Evolutionary conservation across 2,797 vertebrate genomes (phyloP).

Genomic region (Pipistrellus nathusii): DNA sequence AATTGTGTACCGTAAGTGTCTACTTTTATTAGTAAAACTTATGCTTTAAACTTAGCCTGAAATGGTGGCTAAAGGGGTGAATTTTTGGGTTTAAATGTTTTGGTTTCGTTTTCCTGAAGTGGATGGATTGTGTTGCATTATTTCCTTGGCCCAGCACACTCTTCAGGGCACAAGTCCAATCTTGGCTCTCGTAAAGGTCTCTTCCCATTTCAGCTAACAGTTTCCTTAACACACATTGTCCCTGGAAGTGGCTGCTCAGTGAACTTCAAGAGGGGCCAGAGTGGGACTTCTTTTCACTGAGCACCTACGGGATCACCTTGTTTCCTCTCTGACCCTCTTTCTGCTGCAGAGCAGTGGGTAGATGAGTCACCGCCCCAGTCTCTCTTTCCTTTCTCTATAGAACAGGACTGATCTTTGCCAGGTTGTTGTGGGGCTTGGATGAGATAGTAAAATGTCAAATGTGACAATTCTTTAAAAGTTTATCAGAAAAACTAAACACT

Average conservation of each 20-base stretch:
- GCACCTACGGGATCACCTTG: conserved; percentile 12
- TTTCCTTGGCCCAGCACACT: conserved; percentile 62
- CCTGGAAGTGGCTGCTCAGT: conserved; percentile 71
- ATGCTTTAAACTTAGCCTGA: conserved; percentile 37
- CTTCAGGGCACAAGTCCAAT: conserved; percentile 34
- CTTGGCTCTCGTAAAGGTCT: conserved; percentile 65
- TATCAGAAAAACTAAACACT: conserved; percentile 48
- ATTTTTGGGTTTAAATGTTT: conserved; percentile 26
- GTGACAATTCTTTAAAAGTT: conserved; percentile 8
- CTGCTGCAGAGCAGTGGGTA: not conserved
- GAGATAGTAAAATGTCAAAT: not conserved
- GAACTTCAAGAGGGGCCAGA: conserved; percentile 74
- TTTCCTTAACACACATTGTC: conserved; percentile 70
- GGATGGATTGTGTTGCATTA: not conserved
- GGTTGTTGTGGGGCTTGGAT: not conserved
- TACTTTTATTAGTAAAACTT: not conserved
- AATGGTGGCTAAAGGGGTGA: not conserved
- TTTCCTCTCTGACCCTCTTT: conserved; percentile 63
- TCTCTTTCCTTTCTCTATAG: not conserved
- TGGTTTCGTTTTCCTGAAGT: conserved; percentile 50
- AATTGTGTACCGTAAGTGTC: not conserved
- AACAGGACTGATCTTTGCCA: not conserved
- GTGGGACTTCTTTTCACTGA: conserved; percentile 53
- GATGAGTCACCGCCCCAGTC: not conserved
- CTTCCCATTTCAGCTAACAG: conserved; percentile 63